These are phyloP conservation scores for Eupithecia centaureata DNA, from an alignment of 2,888 invertebrate species.

Conservation along the genomic window DNA sequence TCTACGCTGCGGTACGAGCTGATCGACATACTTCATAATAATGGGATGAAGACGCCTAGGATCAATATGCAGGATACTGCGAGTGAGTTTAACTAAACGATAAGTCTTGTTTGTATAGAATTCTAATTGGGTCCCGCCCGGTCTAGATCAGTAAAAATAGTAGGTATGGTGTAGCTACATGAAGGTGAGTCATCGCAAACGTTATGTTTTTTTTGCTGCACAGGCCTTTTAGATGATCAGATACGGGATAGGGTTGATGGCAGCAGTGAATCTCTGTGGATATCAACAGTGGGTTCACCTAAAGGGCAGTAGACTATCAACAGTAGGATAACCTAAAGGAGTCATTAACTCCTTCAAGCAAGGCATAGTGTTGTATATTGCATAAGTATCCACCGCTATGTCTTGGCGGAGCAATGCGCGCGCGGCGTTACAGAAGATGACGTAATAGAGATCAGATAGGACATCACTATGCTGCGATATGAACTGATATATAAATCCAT, in stretches of 20 bases:
- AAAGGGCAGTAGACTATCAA: too few relatives aligned
- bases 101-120: neutral
- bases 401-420: constrained; percentile 94
- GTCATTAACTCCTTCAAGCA: too few relatives aligned
- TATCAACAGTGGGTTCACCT: too few relatives aligned
- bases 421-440: constrained; percentile 98
- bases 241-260: neutral
- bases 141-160: neutral
- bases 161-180: neutral
- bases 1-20: constrained; percentile 97
- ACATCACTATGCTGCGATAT: constrained; percentile 96
- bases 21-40: constrained; percentile 94
- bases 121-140: neutral
- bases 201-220: neutral
- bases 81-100: constrained; percentile 62
- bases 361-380: too few relatives aligned
- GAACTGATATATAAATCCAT: too few relatives aligned
- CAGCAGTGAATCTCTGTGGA: too few relatives aligned
- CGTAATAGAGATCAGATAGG: constrained; percentile 98
- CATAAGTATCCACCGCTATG: constrained; percentile 96
- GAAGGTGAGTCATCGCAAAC: neutral
- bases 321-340: too few relatives aligned
- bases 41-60: constrained; percentile 93
- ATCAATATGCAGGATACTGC: constrained; percentile 87
- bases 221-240: too few relatives aligned